A percentile compares a stretch with the other conserved stretches of the same genome.
Evolutionary conservation across 2,797 vertebrate genomes (phyloP).

Genomic region (Philypnodon macrostomus): DNA sequence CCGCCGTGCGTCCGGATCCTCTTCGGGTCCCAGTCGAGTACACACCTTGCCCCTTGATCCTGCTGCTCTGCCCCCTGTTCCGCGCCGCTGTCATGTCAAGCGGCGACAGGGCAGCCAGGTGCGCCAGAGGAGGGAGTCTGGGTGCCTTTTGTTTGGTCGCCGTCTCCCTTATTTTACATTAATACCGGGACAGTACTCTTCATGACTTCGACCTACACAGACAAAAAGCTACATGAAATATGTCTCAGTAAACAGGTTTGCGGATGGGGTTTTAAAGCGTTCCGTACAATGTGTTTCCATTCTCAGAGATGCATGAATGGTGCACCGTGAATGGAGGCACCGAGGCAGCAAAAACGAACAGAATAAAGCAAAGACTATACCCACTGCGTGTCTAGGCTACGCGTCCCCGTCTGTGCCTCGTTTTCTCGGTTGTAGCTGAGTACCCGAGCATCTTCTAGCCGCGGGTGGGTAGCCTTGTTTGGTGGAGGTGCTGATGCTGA

Average conservation of each 20-base stretch:
- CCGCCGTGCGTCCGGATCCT: conserved; percentile 58
- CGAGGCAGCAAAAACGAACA: conserved; percentile 36
- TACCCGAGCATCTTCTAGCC: conserved; percentile 47
- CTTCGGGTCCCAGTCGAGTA: conserved; percentile 62
- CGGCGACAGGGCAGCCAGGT: conserved; percentile 75
- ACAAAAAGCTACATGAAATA: conserved; percentile 20
- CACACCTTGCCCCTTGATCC: conserved; percentile 78
- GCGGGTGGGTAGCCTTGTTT: conserved; percentile 49
- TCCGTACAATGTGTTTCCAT: conserved; percentile 50
- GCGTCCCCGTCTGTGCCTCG: conserved; percentile 1
- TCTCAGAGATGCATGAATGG: conserved; percentile 67
- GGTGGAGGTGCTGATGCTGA: conserved; percentile 77
- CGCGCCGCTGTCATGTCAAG: conserved; percentile 82
- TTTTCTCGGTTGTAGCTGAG: conserved; percentile 12
- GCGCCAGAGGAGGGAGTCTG: conserved; percentile 68
- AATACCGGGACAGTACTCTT: conserved; percentile 37
- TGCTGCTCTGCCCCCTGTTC: conserved; percentile 69
- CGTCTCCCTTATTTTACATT: conserved; percentile 47
- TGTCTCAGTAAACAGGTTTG: conserved; percentile 13
- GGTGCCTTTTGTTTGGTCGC: conserved; percentile 71
- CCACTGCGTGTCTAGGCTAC: conserved; percentile 10
- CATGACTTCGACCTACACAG: conserved; percentile 61
- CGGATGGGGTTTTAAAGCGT: conserved; percentile 35
- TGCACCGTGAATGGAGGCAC: conserved; percentile 66
- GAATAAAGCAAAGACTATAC: conserved; percentile 19